These are phyloP conservation scores for Antheraea pernyi DNA, from an alignment of 1,140 invertebrate species.

Conservation along the genomic window DNA sequence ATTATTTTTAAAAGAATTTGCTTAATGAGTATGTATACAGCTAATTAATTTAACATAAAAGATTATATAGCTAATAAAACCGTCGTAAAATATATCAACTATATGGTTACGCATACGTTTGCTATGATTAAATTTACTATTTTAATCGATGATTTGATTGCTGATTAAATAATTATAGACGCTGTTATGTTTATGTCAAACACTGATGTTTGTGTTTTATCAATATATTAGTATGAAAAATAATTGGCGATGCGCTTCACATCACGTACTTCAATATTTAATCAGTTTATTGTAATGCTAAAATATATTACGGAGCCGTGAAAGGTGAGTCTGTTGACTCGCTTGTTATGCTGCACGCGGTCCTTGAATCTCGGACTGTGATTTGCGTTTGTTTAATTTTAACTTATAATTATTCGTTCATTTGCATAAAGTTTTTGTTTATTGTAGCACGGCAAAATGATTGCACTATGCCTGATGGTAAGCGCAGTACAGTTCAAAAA, in stretches of 20 bases:
- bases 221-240: background rate
- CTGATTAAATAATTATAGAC: slow-evolving; percentile 2
- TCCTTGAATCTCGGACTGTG: background rate
- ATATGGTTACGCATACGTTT: background rate
- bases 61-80: background rate
- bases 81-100: slow-evolving; percentile 9
- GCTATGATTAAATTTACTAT: slow-evolving; percentile 2
- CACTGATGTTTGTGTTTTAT: background rate
- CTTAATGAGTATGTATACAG: background rate
- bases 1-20: background rate
- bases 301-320: slow-evolving; percentile 1
- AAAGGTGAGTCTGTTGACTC: background rate
- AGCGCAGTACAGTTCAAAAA: no score
- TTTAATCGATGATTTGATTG: slow-evolving; percentile 11
- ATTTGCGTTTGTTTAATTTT: slow-evolving; percentile 1
- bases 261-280: slow-evolving; percentile 8
- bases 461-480: no score
- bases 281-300: slow-evolving; percentile 6
- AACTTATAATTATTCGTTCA: background rate
- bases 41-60: background rate
- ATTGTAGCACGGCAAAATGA: no score
- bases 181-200: slow-evolving; percentile 1
- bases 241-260: background rate
- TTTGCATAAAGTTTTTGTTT: no score
- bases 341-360: background rate